Evolutionary conservation across 1,140 invertebrate species (phyloP).

Genomic region (Sinella curviseta): DNA sequence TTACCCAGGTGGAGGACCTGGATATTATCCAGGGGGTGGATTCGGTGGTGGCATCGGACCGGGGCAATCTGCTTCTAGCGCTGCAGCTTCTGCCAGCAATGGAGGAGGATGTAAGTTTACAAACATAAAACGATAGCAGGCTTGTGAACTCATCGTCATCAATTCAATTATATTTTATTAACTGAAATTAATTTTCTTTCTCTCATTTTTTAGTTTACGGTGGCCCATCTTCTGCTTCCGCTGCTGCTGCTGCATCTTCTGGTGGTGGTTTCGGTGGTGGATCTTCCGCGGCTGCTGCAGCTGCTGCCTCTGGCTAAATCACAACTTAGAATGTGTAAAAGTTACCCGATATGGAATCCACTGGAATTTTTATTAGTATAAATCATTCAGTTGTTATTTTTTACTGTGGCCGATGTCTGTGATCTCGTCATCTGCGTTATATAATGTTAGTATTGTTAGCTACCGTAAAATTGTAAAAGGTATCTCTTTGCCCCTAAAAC

Average conservation of each 20-base stretch:
- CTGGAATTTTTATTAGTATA: too few species aligned
- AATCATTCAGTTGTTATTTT: too few species aligned
- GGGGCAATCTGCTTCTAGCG: background rate
- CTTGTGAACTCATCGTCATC: background rate
- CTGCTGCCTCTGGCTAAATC: constrained; percentile 1
- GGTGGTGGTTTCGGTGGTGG: background rate
- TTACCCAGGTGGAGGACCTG: background rate
- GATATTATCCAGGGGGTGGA: background rate
- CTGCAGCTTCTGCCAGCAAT: background rate
- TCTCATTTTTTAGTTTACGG: background rate
- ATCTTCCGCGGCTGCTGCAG: background rate
- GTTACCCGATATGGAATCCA: constrained; percentile 8
- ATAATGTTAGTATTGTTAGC: background rate
- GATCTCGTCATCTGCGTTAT: background rate
- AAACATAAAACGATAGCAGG: background rate
- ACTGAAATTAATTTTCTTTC: background rate
- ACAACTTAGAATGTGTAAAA: background rate
- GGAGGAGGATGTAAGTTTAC: background rate
- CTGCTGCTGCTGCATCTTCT: background rate
- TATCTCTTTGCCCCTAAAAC: too few species aligned
- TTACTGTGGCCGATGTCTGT: background rate
- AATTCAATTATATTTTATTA: background rate
- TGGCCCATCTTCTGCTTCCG: background rate
- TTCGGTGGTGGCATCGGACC: background rate
- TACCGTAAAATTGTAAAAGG: too few species aligned